phyloP scores from a whole-genome alignment of 2,888 invertebrate genomes.

The Rhingia rostrata region DNA sequence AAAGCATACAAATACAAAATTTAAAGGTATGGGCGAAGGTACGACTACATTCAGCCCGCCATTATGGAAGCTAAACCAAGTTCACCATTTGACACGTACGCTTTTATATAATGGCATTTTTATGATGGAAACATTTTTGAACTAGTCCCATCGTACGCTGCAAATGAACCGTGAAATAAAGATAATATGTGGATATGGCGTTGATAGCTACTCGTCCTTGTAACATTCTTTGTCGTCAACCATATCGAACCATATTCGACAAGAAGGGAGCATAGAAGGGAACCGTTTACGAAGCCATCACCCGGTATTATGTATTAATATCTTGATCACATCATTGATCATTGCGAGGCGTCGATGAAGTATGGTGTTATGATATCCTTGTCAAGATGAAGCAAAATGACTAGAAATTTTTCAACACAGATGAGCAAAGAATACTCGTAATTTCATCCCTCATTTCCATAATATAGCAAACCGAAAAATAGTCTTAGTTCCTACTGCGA shows the following conservation, averaged over 20 bases:
- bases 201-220: constrained; percentile 58
- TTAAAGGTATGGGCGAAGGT: too few species aligned
- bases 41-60: not conserved
- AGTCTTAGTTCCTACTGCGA: not conserved
- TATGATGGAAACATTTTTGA: constrained; percentile 65
- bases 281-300: constrained; percentile 46
- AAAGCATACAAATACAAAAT: constrained; percentile 11
- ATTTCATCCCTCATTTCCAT: constrained; percentile 41
- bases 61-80: constrained; percentile 31
- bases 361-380: constrained; percentile 16
- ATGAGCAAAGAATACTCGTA: not conserved
- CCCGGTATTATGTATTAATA: constrained; percentile 46
- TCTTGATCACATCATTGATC: constrained; percentile 61
- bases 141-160: constrained; percentile 54
- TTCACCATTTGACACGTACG: constrained; percentile 56
- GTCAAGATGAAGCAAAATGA: constrained; percentile 19
- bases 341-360: constrained; percentile 47
- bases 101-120: constrained; percentile 57
- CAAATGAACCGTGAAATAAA: constrained; percentile 71
- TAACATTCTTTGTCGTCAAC: constrained; percentile 39
- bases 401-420: constrained; percentile 20
- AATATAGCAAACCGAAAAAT: not conserved
- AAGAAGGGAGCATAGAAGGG: constrained; percentile 13
- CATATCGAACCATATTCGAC: constrained; percentile 30
- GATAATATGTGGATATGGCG: constrained; percentile 59